Evolutionary conservation across 2,113 vertebrate species (phyloP).

Genomic region (Hepsetus odoe): DNA sequence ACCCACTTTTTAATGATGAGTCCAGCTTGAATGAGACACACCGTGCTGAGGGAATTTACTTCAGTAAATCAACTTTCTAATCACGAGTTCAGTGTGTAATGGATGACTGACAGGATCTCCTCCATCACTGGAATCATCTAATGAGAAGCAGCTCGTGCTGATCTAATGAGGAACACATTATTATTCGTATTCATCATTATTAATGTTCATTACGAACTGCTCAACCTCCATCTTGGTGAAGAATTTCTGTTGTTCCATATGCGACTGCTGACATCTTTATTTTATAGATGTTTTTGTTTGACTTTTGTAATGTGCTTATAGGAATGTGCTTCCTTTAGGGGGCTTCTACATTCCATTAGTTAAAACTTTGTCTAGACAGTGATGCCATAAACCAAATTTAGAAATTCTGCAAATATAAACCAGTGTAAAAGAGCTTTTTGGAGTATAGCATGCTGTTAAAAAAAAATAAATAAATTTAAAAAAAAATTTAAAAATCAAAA

Average conservation of each 20-base stretch:
- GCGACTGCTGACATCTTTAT: background rate
- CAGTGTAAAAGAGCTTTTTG: too few species aligned
- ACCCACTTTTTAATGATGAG: background rate
- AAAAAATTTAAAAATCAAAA: too few species aligned
- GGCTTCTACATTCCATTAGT: background rate
- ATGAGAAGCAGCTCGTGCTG: background rate
- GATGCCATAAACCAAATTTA: too few species aligned
- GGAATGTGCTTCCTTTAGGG: background rate
- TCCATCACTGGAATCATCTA: slow-evolving; percentile 64
- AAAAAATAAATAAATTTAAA: too few species aligned
- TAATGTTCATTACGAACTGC: background rate
- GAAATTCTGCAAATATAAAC: too few species aligned
- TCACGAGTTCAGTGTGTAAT: slow-evolving; percentile 81
- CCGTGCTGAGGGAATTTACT: background rate
- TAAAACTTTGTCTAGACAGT: background rate
- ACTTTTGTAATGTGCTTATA: background rate
- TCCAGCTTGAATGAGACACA: background rate
- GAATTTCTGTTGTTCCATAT: background rate
- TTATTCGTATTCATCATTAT: slow-evolving; percentile 1
- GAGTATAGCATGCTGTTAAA: too few species aligned
- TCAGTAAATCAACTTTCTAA: background rate
- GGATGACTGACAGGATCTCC: slow-evolving; percentile 81
- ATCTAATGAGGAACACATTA: background rate
- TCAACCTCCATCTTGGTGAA: background rate
- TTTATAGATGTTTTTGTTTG: background rate